These are phyloP conservation scores for Spilosoma lubricipeda DNA, from an alignment of 2,888 invertebrate species.

Conservation along the genomic window DNA sequence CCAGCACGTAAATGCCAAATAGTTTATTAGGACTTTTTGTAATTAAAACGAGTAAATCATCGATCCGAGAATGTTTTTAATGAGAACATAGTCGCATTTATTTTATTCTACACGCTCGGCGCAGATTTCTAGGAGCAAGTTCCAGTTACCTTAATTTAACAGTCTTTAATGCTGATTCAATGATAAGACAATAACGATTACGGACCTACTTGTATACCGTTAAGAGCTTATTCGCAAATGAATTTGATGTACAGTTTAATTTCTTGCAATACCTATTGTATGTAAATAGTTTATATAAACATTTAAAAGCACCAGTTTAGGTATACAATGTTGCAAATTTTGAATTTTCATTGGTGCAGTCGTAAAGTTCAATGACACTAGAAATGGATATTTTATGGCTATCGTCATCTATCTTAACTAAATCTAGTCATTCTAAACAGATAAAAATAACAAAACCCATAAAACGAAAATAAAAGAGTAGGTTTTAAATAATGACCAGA, in stretches of 20 bases:
- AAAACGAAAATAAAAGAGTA: neutral
- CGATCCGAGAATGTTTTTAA: constrained; percentile 37
- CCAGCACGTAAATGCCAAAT: constrained; percentile 26
- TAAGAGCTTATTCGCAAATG: constrained; percentile 70
- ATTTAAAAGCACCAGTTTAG: constrained; percentile 63
- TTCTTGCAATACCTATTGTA: constrained; percentile 64
- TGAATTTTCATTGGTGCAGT: neutral
- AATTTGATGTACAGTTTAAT: constrained; percentile 68
- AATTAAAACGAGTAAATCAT: constrained; percentile 31
- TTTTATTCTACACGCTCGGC: constrained; percentile 46
- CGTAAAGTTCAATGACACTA: constrained; percentile 50
- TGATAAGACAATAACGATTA: constrained; percentile 56
- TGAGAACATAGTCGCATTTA: constrained; percentile 64
- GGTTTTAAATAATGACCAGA: constrained; percentile 19
- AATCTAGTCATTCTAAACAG: neutral
- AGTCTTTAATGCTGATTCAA: constrained; percentile 55
- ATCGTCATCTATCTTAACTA: neutral
- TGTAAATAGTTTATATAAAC: constrained; percentile 61
- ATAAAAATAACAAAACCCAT: neutral
- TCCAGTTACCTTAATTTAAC: constrained; percentile 68
- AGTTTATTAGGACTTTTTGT: constrained; percentile 22
- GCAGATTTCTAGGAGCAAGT: constrained; percentile 64
- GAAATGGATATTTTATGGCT: constrained; percentile 15
- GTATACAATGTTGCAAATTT: neutral
- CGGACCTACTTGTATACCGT: constrained; percentile 59